phyloP scores from a whole-genome alignment of 53 echinoderm and acorn worm genomes.

The Antedon mediterranea region DNA sequence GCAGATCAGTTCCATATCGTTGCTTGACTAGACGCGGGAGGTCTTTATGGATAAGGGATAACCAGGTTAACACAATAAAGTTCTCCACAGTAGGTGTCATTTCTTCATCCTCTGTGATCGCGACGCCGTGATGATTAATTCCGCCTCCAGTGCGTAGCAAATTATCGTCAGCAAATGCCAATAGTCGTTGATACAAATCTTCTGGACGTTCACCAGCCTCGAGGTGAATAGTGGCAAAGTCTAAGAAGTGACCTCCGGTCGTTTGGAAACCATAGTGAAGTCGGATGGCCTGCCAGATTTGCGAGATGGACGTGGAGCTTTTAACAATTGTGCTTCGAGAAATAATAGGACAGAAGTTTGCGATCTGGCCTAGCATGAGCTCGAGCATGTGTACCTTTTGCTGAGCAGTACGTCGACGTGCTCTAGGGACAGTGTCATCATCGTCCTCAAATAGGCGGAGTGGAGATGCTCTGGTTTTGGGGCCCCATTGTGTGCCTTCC shows the following conservation, averaged over 20 bases:
- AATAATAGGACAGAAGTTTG: slow-evolving; percentile 13
- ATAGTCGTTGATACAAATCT: slow-evolving; percentile 14
- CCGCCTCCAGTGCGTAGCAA: neutral
- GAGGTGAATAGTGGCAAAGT: slow-evolving; percentile 2
- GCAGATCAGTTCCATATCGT: no score
- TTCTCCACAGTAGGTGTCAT: no score
- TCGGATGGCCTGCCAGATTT: slow-evolving; percentile 23
- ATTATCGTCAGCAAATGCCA: slow-evolving; percentile 18
- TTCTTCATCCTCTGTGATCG: neutral
- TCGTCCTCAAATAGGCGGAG: no score
- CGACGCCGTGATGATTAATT: slow-evolving; percentile 3
- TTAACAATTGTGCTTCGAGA: slow-evolving; percentile 8
- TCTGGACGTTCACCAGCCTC: slow-evolving; percentile 14
- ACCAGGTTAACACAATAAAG: no score
- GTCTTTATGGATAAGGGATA: slow-evolving; percentile 7
- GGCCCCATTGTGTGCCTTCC: no score
- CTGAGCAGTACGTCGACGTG: neutral
- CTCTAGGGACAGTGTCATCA: neutral
- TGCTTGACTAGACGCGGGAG: neutral
- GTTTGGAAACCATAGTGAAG: slow-evolving; percentile 15
- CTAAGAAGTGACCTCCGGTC: slow-evolving; percentile 19
- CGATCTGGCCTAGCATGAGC: slow-evolving; percentile 20
- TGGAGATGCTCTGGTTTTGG: no score
- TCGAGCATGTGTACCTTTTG: slow-evolving; percentile 12
- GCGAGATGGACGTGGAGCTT: neutral